These are phyloP conservation scores for Leptinotarsa texana DNA, from an alignment of 1,140 invertebrate genomes.

Conservation along the genomic window DNA sequence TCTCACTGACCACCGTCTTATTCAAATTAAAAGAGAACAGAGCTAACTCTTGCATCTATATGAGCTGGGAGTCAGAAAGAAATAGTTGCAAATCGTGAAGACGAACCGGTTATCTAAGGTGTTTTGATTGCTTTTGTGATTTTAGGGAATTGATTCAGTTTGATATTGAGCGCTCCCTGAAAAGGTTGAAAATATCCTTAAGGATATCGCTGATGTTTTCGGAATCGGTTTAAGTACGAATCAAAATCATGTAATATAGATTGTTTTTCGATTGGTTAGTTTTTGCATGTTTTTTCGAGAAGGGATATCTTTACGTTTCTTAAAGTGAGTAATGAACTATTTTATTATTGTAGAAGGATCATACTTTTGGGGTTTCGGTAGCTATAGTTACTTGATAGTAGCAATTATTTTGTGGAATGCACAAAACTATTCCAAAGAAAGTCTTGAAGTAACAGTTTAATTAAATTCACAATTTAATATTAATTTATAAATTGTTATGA, in stretches of 20 bases:
- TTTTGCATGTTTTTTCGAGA: neutral
- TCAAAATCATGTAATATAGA: neutral
- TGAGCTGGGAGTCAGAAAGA: constrained; percentile 36
- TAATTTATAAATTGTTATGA: no score
- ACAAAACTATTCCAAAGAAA: no score
- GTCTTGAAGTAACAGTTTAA: no score
- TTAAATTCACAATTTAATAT: no score
- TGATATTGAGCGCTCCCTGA: constrained; percentile 26
- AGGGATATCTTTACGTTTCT: neutral
- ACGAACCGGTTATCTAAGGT: constrained; percentile 44
- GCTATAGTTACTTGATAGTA: no score
- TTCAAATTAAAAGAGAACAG: constrained; percentile 31
- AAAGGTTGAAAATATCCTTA: neutral
- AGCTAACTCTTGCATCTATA: constrained; percentile 36
- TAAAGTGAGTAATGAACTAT: neutral
- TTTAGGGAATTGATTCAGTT: constrained; percentile 31
- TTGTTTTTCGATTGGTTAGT: neutral
- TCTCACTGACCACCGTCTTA: constrained; percentile 33
- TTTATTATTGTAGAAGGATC: no score
- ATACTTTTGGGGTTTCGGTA: no score
- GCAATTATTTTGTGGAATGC: no score
- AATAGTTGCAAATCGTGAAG: constrained; percentile 39
- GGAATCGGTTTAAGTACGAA: neutral
- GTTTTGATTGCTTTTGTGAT: constrained; percentile 38
- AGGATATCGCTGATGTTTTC: neutral